These are phyloP conservation scores for Pimephales promelas DNA, from an alignment of 2,113 vertebrate species.

Conservation along the genomic window DNA sequence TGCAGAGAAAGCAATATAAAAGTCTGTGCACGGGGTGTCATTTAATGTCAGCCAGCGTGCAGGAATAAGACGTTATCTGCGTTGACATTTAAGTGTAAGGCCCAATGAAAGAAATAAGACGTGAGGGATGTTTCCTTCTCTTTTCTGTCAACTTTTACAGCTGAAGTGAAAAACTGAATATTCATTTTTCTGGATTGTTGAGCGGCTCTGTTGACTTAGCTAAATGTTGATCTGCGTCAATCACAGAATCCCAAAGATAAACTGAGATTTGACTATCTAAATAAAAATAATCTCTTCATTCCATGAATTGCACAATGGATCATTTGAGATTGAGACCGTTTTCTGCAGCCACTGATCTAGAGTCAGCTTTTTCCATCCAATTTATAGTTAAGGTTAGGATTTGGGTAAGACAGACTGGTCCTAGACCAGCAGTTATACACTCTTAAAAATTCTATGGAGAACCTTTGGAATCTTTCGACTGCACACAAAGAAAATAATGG, in stretches of 20 bases:
- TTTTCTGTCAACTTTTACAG: constrained; percentile 55
- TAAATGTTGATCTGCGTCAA: constrained; percentile 23
- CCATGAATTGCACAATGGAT: background rate
- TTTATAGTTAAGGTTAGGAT: background rate
- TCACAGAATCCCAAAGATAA: constrained; percentile 29
- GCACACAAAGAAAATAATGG: too few species aligned
- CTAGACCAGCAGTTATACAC: background rate
- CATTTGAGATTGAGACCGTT: background rate
- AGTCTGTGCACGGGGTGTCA: constrained; percentile 43
- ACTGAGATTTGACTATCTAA: constrained; percentile 5
- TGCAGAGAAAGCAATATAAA: constrained; percentile 61
- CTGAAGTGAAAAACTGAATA: constrained; percentile 52
- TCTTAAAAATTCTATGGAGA: background rate
- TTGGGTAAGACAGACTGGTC: background rate
- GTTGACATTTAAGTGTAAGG: constrained; percentile 72
- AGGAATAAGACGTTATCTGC: constrained; percentile 68
- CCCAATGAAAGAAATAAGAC: constrained; percentile 70
- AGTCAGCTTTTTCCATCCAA: background rate
- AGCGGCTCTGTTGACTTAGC: background rate
- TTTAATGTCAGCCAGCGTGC: constrained; percentile 62
- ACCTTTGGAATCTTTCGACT: too few species aligned
- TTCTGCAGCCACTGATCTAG: background rate
- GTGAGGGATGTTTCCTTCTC: constrained; percentile 59
- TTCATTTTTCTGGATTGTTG: constrained; percentile 60
- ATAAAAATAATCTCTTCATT: background rate